These are phyloP conservation scores for Calcarius ornatus DNA, from an alignment of 2,113 vertebrate species.

Conservation along the genomic window DNA sequence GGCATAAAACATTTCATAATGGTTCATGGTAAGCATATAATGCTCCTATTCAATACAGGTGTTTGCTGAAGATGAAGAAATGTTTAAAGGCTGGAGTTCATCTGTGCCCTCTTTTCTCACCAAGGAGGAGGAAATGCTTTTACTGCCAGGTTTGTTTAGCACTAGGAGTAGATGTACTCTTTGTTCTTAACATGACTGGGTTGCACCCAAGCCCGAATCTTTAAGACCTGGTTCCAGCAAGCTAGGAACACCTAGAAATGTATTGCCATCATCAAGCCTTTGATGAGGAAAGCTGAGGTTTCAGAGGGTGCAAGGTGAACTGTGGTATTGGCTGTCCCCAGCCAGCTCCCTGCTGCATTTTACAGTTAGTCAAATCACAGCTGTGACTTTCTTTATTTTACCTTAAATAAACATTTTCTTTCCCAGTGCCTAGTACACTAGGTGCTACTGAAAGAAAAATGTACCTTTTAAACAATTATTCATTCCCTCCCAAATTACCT, in stretches of 20 bases:
- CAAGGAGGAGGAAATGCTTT: background rate
- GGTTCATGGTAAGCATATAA: background rate
- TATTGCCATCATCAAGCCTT: background rate
- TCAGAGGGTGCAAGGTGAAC: background rate
- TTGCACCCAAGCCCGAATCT: background rate
- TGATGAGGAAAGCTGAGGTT: background rate
- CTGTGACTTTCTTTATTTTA: background rate
- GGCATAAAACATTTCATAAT: background rate
- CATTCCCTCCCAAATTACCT: background rate
- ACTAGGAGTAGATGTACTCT: background rate
- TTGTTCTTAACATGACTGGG: background rate
- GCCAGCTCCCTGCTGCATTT: background rate
- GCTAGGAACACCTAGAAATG: background rate
- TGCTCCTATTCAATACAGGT: background rate
- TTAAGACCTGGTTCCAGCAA: background rate
- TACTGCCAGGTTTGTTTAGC: background rate
- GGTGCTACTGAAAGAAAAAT: background rate
- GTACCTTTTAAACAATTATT: background rate
- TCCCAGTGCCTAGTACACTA: background rate
- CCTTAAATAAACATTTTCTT: background rate
- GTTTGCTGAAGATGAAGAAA: background rate
- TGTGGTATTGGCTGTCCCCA: background rate
- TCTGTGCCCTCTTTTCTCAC: background rate
- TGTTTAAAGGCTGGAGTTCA: background rate
- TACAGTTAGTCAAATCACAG: background rate